Evolutionary conservation across 2,113 vertebrate genomes (phyloP).

Genomic region (Plestiodon gilberti): DNA sequence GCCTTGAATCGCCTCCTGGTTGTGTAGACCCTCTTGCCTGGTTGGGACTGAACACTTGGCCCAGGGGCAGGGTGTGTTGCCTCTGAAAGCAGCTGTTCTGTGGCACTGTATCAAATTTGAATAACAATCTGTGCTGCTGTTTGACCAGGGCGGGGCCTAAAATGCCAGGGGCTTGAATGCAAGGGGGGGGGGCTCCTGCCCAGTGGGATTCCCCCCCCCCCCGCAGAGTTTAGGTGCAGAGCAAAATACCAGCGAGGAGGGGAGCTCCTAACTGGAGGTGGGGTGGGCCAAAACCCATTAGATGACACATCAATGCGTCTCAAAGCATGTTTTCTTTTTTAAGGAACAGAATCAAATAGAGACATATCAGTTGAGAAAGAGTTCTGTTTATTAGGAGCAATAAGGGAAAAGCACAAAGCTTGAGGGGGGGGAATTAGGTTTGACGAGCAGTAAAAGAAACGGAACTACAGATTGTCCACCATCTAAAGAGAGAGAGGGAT

Average conservation of each 20-base stretch:
- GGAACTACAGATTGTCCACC: neutral
- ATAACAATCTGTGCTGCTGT: too few species aligned
- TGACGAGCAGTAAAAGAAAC: neutral
- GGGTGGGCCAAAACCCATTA: neutral
- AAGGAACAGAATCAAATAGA: neutral
- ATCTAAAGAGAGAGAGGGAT: neutral
- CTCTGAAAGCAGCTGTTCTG: neutral
- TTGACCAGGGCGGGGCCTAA: rapidly evolving
- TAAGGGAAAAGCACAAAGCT: neutral
- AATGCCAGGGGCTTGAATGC: neutral
- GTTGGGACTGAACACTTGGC: neutral
- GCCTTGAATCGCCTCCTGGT: neutral
- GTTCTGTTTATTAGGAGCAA: neutral
- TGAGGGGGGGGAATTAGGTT: neutral
- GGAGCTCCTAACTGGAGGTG: neutral
- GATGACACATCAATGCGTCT: too few species aligned
- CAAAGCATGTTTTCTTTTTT: neutral
- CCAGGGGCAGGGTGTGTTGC: too few species aligned
- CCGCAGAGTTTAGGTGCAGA: neutral
- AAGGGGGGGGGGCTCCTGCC: neutral
- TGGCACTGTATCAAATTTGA: neutral
- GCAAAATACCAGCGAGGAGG: neutral
- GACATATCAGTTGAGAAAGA: neutral
- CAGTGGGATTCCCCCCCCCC: neutral
- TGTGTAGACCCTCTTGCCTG: neutral